A percentile compares a stretch with the other conserved stretches of the same genome.
These are phyloP conservation scores for Spatula clypeata DNA, from an alignment of 2,797 vertebrate species.

Conservation along the genomic window DNA sequence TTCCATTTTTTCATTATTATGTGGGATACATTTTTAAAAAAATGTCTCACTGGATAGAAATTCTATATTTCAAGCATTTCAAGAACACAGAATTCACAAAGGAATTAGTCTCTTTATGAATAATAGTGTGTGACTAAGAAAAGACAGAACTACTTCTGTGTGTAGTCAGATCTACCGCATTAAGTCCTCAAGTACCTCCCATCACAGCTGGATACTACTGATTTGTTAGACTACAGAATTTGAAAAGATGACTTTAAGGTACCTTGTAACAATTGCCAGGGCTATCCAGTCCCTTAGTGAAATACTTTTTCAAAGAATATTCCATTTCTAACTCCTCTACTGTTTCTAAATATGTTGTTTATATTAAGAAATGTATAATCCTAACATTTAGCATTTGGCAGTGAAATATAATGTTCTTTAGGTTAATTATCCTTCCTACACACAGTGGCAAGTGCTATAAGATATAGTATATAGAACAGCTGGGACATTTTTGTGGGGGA, in stretches of 20 bases:
- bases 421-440: constrained; percentile 65
- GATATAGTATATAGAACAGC: constrained; percentile 19
- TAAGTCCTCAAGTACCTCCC: not conserved
- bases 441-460: constrained; percentile 29
- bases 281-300: not conserved
- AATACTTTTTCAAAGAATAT: constrained; percentile 18
- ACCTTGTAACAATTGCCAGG: not conserved
- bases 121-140: constrained; percentile 5
- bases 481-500: constrained; percentile 41
- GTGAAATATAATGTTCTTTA: constrained; percentile 61
- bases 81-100: not conserved
- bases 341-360: constrained; percentile 46
- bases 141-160: not conserved
- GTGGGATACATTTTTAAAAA: not conserved
- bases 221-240: not conserved
- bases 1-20: not conserved
- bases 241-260: constrained; percentile 29
- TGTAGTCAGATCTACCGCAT: not conserved
- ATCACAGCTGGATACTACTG: constrained; percentile 6
- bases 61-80: not conserved
- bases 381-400: constrained; percentile 66
- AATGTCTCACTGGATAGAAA: not conserved
- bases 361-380: constrained; percentile 59
- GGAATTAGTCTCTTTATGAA: not conserved
- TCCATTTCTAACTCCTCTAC: constrained; percentile 3